Evolutionary conservation across 2,113 vertebrate species (phyloP).

Genomic region (Machaerirhynchus nigripectus): DNA sequence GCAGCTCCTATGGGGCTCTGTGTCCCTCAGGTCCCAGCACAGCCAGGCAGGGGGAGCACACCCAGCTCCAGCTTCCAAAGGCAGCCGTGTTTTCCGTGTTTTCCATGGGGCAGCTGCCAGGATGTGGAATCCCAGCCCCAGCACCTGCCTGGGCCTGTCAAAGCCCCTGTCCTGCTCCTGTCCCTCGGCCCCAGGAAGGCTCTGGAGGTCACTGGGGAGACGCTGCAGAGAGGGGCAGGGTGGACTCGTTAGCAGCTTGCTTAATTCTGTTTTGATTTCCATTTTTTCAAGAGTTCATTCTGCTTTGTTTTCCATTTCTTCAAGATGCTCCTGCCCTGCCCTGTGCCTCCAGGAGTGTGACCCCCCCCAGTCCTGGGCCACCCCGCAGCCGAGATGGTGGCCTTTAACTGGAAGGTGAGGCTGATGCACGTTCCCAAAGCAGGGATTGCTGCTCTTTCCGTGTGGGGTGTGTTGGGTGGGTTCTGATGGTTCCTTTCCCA

Average conservation of each 20-base stretch:
- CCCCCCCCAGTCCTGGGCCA: neutral
- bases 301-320: neutral
- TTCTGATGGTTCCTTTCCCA: neutral
- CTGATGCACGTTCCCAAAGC: neutral
- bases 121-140: neutral
- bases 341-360: neutral
- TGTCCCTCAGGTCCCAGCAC: neutral
- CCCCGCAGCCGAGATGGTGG: neutral
- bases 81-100: neutral
- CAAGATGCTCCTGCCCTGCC: neutral
- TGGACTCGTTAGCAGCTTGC: neutral
- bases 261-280: neutral
- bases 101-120: neutral
- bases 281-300: neutral
- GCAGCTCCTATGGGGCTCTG: neutral
- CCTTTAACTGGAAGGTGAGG: conserved; percentile 67
- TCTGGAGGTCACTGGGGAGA: neutral
- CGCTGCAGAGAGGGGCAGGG: neutral
- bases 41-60: neutral
- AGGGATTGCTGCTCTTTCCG: neutral
- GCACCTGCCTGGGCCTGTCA: neutral
- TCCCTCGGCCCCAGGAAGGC: neutral
- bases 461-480: neutral
- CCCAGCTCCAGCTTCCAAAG: neutral
- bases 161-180: neutral